phyloP scores from a whole-genome alignment of 2,113 vertebrate genomes.

The Osmerus eperlanus region DNA sequence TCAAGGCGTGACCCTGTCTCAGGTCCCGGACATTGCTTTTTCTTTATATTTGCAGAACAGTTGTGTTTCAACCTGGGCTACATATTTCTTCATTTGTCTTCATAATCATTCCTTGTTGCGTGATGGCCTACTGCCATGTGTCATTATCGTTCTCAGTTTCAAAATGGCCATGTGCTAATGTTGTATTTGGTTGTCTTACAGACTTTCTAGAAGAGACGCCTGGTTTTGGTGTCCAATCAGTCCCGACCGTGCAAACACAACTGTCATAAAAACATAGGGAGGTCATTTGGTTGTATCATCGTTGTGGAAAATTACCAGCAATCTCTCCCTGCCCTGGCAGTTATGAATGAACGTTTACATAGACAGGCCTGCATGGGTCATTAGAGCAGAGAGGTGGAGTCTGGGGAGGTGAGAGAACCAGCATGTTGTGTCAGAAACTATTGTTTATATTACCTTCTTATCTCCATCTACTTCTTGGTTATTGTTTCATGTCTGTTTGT shows the following conservation, averaged over 20 bases:
- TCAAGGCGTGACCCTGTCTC: neutral
- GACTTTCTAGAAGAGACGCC: too few species aligned
- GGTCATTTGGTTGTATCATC: constrained; percentile 14
- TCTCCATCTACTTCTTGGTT: neutral
- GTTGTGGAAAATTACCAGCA: constrained; percentile 20
- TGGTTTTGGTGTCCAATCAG: too few species aligned
- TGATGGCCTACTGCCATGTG: too few species aligned
- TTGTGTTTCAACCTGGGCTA: too few species aligned
- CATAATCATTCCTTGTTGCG: too few species aligned
- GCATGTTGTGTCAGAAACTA: constrained; percentile 5
- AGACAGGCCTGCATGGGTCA: neutral
- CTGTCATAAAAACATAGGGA: constrained; percentile 20
- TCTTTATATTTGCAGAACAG: too few species aligned
- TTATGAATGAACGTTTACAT: constrained; percentile 43
- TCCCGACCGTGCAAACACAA: too few species aligned
- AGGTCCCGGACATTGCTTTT: neutral
- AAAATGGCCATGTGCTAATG: too few species aligned
- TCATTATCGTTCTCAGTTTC: too few species aligned
- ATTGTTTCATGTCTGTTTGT: neutral
- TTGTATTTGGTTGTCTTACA: too few species aligned
- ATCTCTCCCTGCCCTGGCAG: neutral
- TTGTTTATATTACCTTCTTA: neutral
- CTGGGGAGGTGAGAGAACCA: neutral
- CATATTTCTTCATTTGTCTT: too few species aligned
- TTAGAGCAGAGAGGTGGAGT: constrained; percentile 2